These are phyloP conservation scores for Sebastes trivittatus DNA, from an alignment of 2,797 vertebrate species.

Conservation along the genomic window DNA sequence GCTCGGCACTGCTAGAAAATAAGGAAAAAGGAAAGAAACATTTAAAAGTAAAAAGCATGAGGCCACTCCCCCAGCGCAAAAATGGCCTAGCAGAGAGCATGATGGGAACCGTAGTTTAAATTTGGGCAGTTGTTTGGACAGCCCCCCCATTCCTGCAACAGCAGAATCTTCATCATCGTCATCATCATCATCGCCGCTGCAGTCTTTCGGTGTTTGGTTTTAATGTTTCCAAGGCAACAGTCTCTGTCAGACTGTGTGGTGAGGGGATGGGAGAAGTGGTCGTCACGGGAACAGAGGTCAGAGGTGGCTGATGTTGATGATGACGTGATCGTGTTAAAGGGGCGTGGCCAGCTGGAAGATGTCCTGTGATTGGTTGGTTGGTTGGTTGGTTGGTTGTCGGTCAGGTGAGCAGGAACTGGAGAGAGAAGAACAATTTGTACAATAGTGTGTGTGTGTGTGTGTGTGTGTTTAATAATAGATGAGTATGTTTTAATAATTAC, in stretches of 20 bases:
- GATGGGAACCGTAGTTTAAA: conserved; percentile 63
- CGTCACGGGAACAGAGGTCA: conserved; percentile 54
- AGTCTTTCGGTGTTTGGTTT: conserved; percentile 64
- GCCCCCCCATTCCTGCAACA: conserved; percentile 32
- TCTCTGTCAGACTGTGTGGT: conserved; percentile 48
- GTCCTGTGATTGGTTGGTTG: conserved; percentile 73
- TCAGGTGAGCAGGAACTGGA: conserved; percentile 61
- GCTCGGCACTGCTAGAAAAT: conserved; percentile 25
- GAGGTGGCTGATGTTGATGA: conserved; percentile 57
- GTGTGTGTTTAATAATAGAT: background rate
- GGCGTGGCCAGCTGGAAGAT: conserved; percentile 75
- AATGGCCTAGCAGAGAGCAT: conserved; percentile 64
- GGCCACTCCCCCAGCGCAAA: conserved; percentile 43
- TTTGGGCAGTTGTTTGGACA: conserved; percentile 41
- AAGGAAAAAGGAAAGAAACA: conserved; percentile 39
- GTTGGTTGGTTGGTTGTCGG: conserved; percentile 57
- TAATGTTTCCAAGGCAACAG: conserved; percentile 72
- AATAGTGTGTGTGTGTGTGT: too few species aligned
- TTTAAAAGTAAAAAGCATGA: conserved; percentile 44
- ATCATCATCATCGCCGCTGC: conserved; percentile 14
- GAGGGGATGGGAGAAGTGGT: conserved; percentile 27
- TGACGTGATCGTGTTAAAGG: conserved; percentile 60
- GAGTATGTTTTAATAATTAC: conserved; percentile 7
- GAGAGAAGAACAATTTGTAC: background rate
- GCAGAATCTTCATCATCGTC: conserved; percentile 26